phyloP scores from a whole-genome alignment of 2,113 vertebrate genomes.

The Rhynchopsitta pachyrhyncha region DNA sequence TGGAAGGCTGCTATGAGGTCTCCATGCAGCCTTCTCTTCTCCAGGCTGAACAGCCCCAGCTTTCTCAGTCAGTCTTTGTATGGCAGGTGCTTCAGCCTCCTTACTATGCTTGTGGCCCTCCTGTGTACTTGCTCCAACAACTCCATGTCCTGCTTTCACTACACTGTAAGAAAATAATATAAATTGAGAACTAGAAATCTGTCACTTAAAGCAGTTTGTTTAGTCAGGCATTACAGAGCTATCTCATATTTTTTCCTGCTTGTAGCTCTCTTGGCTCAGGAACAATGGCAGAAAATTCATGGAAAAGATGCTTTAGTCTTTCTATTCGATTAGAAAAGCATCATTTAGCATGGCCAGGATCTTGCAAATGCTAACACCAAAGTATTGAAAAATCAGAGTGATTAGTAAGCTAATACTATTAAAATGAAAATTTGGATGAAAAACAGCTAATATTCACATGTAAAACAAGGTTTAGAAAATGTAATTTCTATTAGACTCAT shows the following conservation, averaged over 20 bases:
- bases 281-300: background rate
- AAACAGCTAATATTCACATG: background rate
- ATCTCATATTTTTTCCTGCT: background rate
- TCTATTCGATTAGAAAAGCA: background rate
- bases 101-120: background rate
- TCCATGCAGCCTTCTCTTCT: background rate
- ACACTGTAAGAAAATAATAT: background rate
- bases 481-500: background rate
- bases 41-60: background rate
- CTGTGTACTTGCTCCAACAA: background rate
- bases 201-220: background rate
- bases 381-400: background rate
- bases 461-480: background rate
- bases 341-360: background rate
- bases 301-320: background rate
- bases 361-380: background rate
- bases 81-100: background rate
- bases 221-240: background rate
- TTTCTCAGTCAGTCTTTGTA: background rate
- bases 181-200: background rate
- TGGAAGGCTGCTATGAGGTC: background rate
- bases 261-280: background rate
- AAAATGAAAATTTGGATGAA: background rate
- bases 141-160: background rate
- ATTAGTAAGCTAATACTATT: background rate